Conservation (phyloP, 35 echinoderm and acorn worm species). For the Nesometra sesokonis region DNA sequence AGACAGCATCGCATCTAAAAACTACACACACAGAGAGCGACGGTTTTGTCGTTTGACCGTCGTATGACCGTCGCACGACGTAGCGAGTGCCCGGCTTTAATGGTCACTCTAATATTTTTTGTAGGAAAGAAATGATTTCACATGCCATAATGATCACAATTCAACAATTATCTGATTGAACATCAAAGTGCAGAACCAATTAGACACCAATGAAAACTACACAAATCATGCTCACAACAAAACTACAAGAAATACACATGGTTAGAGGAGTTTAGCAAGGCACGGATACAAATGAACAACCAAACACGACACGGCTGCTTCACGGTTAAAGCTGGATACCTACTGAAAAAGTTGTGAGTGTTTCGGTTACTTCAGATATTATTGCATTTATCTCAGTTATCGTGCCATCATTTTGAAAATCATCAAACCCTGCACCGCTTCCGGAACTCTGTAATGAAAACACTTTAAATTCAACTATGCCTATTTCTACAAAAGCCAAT, state of each 20-base stretch:
- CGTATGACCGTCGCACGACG: too few relatives aligned
- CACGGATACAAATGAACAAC: not conserved
- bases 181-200: too few relatives aligned
- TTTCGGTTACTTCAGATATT: not conserved
- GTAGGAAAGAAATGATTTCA: too few relatives aligned
- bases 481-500: not conserved
- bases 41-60: too few relatives aligned
- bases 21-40: too few relatives aligned
- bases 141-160: too few relatives aligned
- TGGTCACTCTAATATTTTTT: too few relatives aligned
- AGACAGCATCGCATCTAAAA: too few relatives aligned
- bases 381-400: not conserved
- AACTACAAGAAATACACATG: not conserved
- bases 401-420: not conserved
- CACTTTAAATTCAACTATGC: not conserved
- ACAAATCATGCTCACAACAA: not conserved
- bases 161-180: too few relatives aligned
- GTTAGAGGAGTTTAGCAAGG: not conserved
- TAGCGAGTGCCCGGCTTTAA: too few relatives aligned
- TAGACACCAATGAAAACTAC: too few relatives aligned
- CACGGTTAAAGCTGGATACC: not conserved
- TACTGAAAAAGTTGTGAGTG: not conserved
- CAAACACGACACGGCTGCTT: not conserved
- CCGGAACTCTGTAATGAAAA: not conserved
- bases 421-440: not conserved